phyloP scores from a whole-genome alignment of 2,888 invertebrate species.

The Stomorhina lunata region DNA sequence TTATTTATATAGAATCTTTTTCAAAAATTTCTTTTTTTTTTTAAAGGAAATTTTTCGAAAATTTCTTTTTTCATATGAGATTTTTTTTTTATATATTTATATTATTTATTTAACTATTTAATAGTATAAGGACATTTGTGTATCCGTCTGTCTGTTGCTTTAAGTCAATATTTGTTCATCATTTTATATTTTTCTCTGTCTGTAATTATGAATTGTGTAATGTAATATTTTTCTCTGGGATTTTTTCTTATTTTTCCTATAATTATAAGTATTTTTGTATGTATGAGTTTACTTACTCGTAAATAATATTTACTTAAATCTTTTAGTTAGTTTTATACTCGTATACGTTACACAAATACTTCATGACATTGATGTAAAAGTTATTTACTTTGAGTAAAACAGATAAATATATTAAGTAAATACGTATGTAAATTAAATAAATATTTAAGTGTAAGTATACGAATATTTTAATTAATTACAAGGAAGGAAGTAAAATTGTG shows the following conservation, averaged over 20 bases:
- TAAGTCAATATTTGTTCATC: not conserved
- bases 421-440: not conserved
- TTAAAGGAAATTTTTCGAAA: no score
- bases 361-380: not conserved
- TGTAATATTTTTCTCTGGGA: slow-evolving; percentile 10
- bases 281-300: not conserved
- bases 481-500: not conserved
- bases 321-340: not conserved
- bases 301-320: slow-evolving; percentile 26
- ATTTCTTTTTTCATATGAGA: no score
- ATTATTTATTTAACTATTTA: no score
- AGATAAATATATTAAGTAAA: not conserved
- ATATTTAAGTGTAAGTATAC: not conserved
- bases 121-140: no score
- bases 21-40: no score
- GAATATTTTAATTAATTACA: not conserved
- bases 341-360: not conserved
- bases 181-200: slow-evolving; percentile 2
- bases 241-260: not conserved
- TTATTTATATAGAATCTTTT: no score
- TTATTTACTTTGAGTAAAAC: slow-evolving; percentile 14
- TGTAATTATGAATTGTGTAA: slow-evolving; percentile 19
- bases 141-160: no score
- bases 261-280: no score
- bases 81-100: no score